phyloP scores from a whole-genome alignment of 2,888 invertebrate species.

The Drosophila nr. perissopoda region DNA sequence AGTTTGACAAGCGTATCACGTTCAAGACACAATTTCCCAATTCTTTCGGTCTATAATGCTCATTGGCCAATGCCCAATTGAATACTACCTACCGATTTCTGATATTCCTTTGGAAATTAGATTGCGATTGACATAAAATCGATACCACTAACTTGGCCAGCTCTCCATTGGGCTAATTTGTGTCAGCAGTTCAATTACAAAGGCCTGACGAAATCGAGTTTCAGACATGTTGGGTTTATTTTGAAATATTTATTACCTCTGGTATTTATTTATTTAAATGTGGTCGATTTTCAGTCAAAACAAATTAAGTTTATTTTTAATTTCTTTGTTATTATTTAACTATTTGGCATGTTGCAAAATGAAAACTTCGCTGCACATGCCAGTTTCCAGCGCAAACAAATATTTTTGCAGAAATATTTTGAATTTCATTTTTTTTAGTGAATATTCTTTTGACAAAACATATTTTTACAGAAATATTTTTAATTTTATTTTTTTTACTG shows the following conservation, averaged over 20 bases:
- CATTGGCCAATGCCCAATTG: constrained; percentile 38
- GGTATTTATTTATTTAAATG: neutral
- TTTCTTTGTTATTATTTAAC: neutral
- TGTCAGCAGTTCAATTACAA: constrained; percentile 1
- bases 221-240: neutral
- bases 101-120: constrained; percentile 12
- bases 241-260: neutral
- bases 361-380: neutral
- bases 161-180: constrained; percentile 9
- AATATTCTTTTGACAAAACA: neutral
- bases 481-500: neutral
- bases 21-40: constrained; percentile 43
- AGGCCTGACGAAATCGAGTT: neutral
- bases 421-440: neutral
- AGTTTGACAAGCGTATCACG: constrained; percentile 54
- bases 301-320: neutral
- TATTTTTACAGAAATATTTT: neutral
- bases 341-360: neutral
- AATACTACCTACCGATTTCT: constrained; percentile 33
- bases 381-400: neutral
- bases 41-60: constrained; percentile 30
- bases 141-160: constrained; percentile 29
- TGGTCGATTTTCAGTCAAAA: neutral
- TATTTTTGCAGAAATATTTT: neutral
- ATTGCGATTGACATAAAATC: constrained; percentile 65